Conservation (phyloP, 2,888 invertebrate species). For the Morpho achilles region DNA sequence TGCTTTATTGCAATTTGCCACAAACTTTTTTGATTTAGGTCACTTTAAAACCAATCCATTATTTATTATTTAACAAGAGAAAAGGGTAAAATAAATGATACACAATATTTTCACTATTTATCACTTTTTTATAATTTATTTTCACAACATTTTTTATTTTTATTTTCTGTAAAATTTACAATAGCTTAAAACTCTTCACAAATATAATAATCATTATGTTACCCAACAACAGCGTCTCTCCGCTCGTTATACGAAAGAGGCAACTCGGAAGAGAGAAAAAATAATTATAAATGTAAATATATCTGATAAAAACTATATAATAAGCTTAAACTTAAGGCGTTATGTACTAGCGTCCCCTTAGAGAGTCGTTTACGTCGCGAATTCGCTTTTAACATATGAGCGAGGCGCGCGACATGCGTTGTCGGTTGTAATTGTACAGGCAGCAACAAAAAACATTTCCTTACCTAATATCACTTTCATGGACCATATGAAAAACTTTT, state of each 20-base stretch:
- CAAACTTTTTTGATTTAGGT: not conserved
- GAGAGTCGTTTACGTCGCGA: constrained; percentile 61
- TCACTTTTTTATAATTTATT: constrained; percentile 79
- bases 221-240: constrained; percentile 55
- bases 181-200: constrained; percentile 78
- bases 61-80: no score
- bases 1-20: not conserved
- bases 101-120: constrained; percentile 60
- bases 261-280: constrained; percentile 63
- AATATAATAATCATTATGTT: constrained; percentile 64
- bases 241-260: constrained; percentile 56
- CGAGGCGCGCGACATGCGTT: constrained; percentile 47
- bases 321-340: constrained; percentile 68
- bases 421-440: constrained; percentile 15
- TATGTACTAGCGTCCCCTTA: constrained; percentile 62
- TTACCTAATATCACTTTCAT: no score
- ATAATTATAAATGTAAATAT: constrained; percentile 58
- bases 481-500: no score
- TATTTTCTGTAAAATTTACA: constrained; percentile 79
- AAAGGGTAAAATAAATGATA: constrained; percentile 43
- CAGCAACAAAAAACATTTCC: constrained; percentile 17
- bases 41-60: no score
- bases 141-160: constrained; percentile 76
- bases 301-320: constrained; percentile 58
- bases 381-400: constrained; percentile 71